These are phyloP conservation scores for Danio aesculapii DNA, from an alignment of 2,797 vertebrate genomes.

Conservation along the genomic window DNA sequence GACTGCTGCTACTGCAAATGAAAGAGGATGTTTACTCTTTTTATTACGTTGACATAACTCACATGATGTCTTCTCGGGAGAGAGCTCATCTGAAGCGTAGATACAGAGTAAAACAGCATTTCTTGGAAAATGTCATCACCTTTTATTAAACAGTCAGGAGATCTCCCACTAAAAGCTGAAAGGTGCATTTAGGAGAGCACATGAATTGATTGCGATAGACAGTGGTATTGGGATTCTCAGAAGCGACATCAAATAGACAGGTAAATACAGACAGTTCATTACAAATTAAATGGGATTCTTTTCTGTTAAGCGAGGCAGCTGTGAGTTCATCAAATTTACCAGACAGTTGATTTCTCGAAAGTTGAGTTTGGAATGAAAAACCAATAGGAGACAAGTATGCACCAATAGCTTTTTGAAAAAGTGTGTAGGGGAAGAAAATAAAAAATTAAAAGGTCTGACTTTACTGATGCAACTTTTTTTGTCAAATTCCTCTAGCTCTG, in stretches of 20 bases:
- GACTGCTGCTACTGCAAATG: neutral
- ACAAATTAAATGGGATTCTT: neutral
- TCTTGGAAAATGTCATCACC: slow-evolving; percentile 4
- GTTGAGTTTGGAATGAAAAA: neutral
- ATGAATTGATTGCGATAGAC: neutral
- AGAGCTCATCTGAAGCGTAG: neutral
- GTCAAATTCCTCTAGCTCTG: neutral
- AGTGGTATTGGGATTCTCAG: neutral
- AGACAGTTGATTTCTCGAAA: neutral
- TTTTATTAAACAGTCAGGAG: slow-evolving; percentile 1
- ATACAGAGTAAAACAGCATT: neutral
- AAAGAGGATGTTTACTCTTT: slow-evolving; percentile 22
- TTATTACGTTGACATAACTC: slow-evolving; percentile 30
- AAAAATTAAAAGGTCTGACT: neutral
- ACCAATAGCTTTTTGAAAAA: neutral
- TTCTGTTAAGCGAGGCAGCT: neutral
- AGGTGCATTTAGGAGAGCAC: neutral
- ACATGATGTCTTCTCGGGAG: slow-evolving; percentile 28
- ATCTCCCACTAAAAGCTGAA: neutral
- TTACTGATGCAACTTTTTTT: neutral
- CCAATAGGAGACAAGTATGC: neutral
- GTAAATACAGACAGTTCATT: slow-evolving; percentile 1
- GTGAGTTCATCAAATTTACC: neutral
- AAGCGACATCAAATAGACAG: neutral
- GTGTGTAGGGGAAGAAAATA: too few species aligned